Evolutionary conservation across 1,140 invertebrate genomes (phyloP), one percentile per base, ranked within the genome.

Genomic region (Condylostylus longicornis): DNA sequence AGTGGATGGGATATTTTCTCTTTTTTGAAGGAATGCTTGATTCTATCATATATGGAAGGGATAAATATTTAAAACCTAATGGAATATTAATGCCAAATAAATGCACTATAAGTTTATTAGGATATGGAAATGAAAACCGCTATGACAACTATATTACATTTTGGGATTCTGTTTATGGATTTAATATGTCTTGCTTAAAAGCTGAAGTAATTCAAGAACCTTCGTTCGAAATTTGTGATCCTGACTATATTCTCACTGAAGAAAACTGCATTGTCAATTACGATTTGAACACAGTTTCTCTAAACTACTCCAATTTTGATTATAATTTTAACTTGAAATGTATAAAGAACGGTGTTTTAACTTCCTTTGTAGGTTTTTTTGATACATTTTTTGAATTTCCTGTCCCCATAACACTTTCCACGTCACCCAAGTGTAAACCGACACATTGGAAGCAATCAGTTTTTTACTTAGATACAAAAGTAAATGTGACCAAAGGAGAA

Each of bases 1-100:
- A 98, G 65, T 98, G 95, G 95, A 98, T 98, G 95, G 95, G 95
- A 4, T 98, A 98, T 65, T 97, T 96, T 63, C 65, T 98, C 29
- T 68, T 98, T 6, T 97, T 97, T 55, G 95, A 98, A 67, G 93
- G 89, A 15, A 98, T 98, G 95, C 61, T 98, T 21, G 88, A 97
- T 54, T 84, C 82, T 58, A 76, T 91, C 15, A 71, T 98, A 21
- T 79, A 77, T 64, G 94, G 93, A 2, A 72, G 94, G 54, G 85
- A 98, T 51, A 75, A 81, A 44, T 89, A 81, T 69, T 69, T 98
- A 13, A 80, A 71, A 37, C 60, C 71, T 41, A 77, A 75, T 35
- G 74, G 79, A 4, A 49, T 74, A 22, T 70, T 97, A 34, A 67
- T 96, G 38, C 93, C 93, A 13, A 90, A 93, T 65, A 73, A 75